A percentile compares a stretch with the other conserved stretches of the same genome.
phyloP scores from a whole-genome alignment of 53 echinoderm and acorn worm species.

The Temnopleurus reevesii region DNA sequence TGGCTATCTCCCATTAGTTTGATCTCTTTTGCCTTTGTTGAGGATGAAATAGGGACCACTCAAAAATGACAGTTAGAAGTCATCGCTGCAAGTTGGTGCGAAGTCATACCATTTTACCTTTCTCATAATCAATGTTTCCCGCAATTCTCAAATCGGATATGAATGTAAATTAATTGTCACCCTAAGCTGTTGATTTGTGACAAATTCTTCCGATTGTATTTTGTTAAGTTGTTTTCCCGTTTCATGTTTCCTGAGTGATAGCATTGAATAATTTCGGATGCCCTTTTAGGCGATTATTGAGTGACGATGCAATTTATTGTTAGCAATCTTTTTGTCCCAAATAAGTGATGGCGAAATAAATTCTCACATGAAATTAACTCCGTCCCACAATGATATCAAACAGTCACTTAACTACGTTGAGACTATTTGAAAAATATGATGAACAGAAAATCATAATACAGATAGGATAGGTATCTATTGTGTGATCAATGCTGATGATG shows the following conservation, averaged over 20 bases:
- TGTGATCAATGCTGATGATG: too few relatives aligned
- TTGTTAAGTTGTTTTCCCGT: conserved; percentile 18
- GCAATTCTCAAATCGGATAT: conserved; percentile 27
- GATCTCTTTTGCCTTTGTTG: conserved; percentile 17
- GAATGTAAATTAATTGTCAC: conserved; percentile 52
- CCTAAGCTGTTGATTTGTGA: conserved; percentile 33
- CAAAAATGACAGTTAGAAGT: conserved; percentile 39
- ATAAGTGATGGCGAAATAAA: background rate
- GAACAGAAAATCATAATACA: too few relatives aligned
- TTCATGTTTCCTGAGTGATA: conserved; percentile 7
- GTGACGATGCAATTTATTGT: too few relatives aligned
- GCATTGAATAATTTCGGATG: background rate
- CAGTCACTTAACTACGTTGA: too few relatives aligned
- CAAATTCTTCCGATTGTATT: conserved; percentile 34
- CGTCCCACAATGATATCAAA: too few relatives aligned
- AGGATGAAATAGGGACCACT: conserved; percentile 37
- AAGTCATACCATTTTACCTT: background rate
- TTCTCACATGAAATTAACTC: background rate
- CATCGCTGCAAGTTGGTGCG: conserved; percentile 29
- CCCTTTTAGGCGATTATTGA: conserved; percentile 4
- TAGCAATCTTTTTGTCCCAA: background rate
- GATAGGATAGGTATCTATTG: too few relatives aligned
- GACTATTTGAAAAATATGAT: too few relatives aligned
- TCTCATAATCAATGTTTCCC: background rate
- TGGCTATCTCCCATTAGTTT: conserved; percentile 44